Percentiles rank a stretch among this genome's conserved stretches.
These are phyloP conservation scores for Habrosyne pyritoides DNA, from an alignment of 2,888 invertebrate species.

Conservation along the genomic window DNA sequence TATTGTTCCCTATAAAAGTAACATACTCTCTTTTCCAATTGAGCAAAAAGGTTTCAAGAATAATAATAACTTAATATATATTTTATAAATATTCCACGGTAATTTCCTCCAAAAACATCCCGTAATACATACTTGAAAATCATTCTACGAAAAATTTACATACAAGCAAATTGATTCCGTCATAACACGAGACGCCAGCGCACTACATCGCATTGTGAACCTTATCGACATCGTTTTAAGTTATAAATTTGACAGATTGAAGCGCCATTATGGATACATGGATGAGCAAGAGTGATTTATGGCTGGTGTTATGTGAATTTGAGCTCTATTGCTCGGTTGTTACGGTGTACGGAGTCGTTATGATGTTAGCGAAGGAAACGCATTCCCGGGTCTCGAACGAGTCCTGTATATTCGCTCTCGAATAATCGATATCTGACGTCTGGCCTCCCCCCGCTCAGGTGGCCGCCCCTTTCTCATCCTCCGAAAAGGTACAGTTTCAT, in stretches of 20 bases:
- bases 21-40: no score
- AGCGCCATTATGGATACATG: conserved; percentile 51
- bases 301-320: conserved; percentile 36
- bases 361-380: conserved; percentile 57
- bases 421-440: conserved; percentile 84
- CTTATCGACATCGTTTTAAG: conserved; percentile 38
- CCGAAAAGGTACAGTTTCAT: conserved; percentile 39
- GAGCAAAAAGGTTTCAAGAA: no score
- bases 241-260: conserved; percentile 50
- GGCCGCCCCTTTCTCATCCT: conserved; percentile 53
- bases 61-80: not conserved
- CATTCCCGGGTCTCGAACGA: conserved; percentile 63
- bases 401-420: conserved; percentile 72
- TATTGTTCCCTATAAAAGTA: no score
- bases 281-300: conserved; percentile 67
- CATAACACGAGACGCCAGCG: conserved; percentile 23
- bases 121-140: conserved; percentile 59
- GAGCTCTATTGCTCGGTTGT: conserved; percentile 35
- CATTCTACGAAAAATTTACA: conserved; percentile 63
- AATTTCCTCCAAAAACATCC: conserved; percentile 35
- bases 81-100: conserved; percentile 13
- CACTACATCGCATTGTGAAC: conserved; percentile 36
- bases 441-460: conserved; percentile 71
- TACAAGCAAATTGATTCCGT: conserved; percentile 60
- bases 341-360: conserved; percentile 53